A percentile compares a stretch with the other conserved stretches of the same genome.
These are phyloP conservation scores for Brachypodius melanocephalos DNA, from an alignment of 2,113 vertebrate genomes.

Conservation along the genomic window DNA sequence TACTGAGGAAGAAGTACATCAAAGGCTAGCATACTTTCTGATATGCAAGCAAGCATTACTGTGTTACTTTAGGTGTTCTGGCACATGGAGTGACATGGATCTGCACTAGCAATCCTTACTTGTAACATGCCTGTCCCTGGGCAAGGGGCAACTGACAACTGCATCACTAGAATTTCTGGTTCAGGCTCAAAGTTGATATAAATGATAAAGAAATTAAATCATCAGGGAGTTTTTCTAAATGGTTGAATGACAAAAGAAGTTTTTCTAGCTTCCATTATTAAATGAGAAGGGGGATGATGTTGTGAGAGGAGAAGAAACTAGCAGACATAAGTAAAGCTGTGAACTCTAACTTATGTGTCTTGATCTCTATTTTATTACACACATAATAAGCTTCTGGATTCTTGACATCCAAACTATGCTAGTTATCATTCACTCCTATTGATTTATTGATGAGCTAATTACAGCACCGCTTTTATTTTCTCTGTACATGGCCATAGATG, in stretches of 20 bases:
- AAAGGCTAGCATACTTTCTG: conserved; percentile 19
- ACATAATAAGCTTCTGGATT: neutral
- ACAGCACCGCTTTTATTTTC: neutral
- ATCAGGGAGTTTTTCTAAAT: neutral
- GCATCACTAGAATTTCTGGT: neutral
- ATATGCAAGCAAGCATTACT: neutral
- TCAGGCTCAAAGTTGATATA: neutral
- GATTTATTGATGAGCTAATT: neutral
- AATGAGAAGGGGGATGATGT: neutral
- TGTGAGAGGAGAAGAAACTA: neutral
- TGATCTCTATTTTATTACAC: neutral
- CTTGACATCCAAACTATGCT: neutral
- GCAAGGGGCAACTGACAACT: neutral
- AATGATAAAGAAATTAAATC: neutral
- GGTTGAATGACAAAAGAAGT: neutral
- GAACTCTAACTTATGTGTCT: neutral
- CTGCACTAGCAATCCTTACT: neutral
- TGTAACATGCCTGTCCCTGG: neutral
- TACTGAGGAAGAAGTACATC: conserved; percentile 52
- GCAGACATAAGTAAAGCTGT: neutral
- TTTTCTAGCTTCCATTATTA: neutral
- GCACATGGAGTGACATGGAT: conserved; percentile 10
- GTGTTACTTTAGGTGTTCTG: neutral
- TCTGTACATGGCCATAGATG: neutral
- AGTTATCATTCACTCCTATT: neutral